phyloP scores from a whole-genome alignment of 2,888 invertebrate genomes.

The Choreutis nemorana region DNA sequence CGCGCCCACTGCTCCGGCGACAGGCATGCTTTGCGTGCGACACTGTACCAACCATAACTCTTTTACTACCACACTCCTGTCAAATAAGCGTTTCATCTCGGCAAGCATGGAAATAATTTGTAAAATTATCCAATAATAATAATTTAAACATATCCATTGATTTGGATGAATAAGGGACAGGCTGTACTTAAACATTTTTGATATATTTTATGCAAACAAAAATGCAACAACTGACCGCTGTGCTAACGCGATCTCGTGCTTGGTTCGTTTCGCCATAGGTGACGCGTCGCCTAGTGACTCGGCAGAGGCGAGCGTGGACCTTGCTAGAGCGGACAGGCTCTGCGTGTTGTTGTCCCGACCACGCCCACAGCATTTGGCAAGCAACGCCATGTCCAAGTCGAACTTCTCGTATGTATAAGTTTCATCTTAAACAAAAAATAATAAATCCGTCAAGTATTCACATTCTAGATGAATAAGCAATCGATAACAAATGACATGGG shows the following conservation, averaged over 20 bases:
- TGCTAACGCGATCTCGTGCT: slow-evolving; percentile 93
- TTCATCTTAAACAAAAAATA: too few species aligned
- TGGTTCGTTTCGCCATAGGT: slow-evolving; percentile 92
- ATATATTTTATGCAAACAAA: too few species aligned
- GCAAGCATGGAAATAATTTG: too few species aligned
- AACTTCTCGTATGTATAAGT: slow-evolving; percentile 69
- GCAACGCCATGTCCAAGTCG: slow-evolving; percentile 67
- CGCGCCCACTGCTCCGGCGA: slow-evolving; percentile 93
- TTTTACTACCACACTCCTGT: too few species aligned
- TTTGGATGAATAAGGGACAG: too few species aligned
- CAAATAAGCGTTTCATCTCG: too few species aligned
- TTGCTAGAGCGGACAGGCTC: slow-evolving; percentile 30
- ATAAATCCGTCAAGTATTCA: too few species aligned
- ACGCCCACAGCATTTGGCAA: slow-evolving; percentile 31
- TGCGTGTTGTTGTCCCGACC: slow-evolving; percentile 30
- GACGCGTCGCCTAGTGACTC: slow-evolving; percentile 75
- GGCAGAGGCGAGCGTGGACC: slow-evolving; percentile 37
- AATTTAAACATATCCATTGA: too few species aligned
- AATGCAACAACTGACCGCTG: slow-evolving; percentile 72
- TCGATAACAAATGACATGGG: too few species aligned
- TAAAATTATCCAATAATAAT: too few species aligned
- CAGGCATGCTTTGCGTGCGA: slow-evolving; percentile 65
- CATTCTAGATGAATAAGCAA: too few species aligned
- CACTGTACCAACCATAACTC: slow-evolving; percentile 24
- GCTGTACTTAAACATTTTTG: too few species aligned